A percentile compares a stretch with the other conserved stretches of the same genome.
These are phyloP conservation scores for Chiloscyllium punctatum DNA, from an alignment of 2,797 vertebrate genomes.

Conservation along the genomic window DNA sequence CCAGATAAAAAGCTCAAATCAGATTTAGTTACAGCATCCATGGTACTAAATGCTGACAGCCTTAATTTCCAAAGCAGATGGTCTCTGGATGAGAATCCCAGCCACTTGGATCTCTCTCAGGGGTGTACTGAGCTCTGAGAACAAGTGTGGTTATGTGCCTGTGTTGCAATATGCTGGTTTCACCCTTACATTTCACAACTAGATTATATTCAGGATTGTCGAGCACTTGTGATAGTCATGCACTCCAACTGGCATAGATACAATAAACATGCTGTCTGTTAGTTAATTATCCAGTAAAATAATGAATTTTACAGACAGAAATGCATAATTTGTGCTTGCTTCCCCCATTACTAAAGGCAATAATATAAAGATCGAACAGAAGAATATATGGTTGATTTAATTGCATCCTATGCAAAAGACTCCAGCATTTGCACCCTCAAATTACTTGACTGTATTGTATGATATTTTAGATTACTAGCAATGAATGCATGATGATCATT, in stretches of 20 bases:
- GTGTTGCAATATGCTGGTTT: not conserved
- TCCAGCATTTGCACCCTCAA: not conserved
- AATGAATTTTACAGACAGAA: not conserved
- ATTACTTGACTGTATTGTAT: not conserved
- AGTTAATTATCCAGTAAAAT: not conserved
- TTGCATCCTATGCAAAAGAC: not conserved
- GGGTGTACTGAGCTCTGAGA: not conserved
- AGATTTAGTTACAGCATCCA: not conserved
- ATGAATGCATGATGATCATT: not conserved
- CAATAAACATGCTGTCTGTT: not conserved
- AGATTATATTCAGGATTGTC: not conserved
- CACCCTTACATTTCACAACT: not conserved
- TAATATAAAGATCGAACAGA: not conserved
- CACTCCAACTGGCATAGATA: not conserved
- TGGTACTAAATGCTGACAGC: not conserved
- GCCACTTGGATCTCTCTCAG: not conserved
- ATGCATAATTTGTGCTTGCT: not conserved
- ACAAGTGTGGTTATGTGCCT: conserved; percentile 1
- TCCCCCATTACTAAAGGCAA: not conserved
- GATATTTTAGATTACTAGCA: not conserved
- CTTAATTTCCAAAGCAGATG: not conserved
- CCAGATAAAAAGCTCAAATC: not conserved
- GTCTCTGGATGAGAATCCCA: not conserved
- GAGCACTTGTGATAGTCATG: not conserved
- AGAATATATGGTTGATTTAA: not conserved